Base-by-base conservation (phyloP, 2,888 invertebrate species). In the Drymonia ruficornis region DNA sequence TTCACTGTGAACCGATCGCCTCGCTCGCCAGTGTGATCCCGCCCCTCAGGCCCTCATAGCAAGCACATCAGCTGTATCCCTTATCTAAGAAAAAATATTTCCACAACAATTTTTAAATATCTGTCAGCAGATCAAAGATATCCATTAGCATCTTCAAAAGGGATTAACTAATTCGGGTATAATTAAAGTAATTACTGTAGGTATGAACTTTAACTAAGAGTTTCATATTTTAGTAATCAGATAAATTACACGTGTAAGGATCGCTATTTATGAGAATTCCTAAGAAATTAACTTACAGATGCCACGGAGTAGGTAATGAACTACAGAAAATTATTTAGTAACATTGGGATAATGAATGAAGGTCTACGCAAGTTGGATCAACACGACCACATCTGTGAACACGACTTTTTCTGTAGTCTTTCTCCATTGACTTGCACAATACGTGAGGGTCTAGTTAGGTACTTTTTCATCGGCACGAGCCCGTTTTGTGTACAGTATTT, bases 351-450 rank as follows among this genome's bases (percentile, higher is more conserved):
- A n/a, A n/a, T n/a, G n/a, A 36, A 36, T 36, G 13, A n/a, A 4
- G 31, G n/a, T 36, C 36, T 0, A 36, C 4, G 36, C 13, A 36
- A 31, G 34, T n/a, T 36, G 2, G n/a, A 36, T 13, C n/a, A 36
- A 78, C 74, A 81, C 81, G 73, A 63, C 67, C 55, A 59, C 55
- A 65, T n/a, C n/a, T n/a, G n/a, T n/a, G n/a, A n/a, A n/a, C n/a
- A n/a, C n/a, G n/a, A n/a, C n/a, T 74, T 68, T 70, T 73, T 60
- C 64, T 60, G 65, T 57, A 55, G 61, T 65, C 53, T 62, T 63
- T 63, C 59, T 67, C 63, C 58, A 63, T 65, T 67, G 63, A 64
- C 55, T 73, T 76, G 64, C 66, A 64, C 67, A 72, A 75, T 57
- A 54, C 56, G 50, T 48, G 62, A 67, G 57, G 52, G 54, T 67